Base-by-base conservation (phyloP, 2,888 invertebrate species). In the Eupeodes luniger region DNA sequence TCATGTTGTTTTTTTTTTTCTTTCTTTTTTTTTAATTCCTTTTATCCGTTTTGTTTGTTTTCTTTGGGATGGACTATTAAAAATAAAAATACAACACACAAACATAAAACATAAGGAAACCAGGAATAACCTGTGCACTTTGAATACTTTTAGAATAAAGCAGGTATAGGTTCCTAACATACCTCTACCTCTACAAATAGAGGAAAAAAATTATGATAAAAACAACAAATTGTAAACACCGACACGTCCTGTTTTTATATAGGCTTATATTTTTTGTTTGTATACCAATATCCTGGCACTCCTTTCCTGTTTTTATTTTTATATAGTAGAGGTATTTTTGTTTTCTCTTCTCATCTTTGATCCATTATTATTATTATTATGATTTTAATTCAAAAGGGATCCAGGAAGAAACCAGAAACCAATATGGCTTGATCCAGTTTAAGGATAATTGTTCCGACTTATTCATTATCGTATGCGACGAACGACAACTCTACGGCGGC, bases 71-170 rank as follows among this genome's bases (percentile, higher is more conserved):
- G 44, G 10, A 74, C 62, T 64, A 75, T 75, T 36, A 19, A 75
- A 62, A 36, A 10, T 27, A 34, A 9, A 44, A 44, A 66, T 53
- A 67, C 62, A 59, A 74, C 47, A 49, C 14, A 59, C 7, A 74
- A 47, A 49, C 14, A 59, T 14, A 36, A 44, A 72, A 55, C 12
- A 72, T 44, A 49, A 10, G 75, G 79, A 76, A 84, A 76, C 51
- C 74, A 64, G 70, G 87, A 69, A 84, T 84, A 84, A 84, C 84
- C 84, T 84, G 87, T 87, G 74, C 80, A 74, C 87, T 83, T 79
- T 83, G 49, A 72, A 80, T 70, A 76, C 79, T 57, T 76, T 72
- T n/a, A 76, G 47, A 59, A 77, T n/a, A 10, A 40, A 55, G 55
- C 51, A 79, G 19, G 5, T 27, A 9, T 47, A 79, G 19, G 5